Evolutionary conservation across 2,113 vertebrate species (phyloP).

Genomic region (Gymnobelideus leadbeateri): DNA sequence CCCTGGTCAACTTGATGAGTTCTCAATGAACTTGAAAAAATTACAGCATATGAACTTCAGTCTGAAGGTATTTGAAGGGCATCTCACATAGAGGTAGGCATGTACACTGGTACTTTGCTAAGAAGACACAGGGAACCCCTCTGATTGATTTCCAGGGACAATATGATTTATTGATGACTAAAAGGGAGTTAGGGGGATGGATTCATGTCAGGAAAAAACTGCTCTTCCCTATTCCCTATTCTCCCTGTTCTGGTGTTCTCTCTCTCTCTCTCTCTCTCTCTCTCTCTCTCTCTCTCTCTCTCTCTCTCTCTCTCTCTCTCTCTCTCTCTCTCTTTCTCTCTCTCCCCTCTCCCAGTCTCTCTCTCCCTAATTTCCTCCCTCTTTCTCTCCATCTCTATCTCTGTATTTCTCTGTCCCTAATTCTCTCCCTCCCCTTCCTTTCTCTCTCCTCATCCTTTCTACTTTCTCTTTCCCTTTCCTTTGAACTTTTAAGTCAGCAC

Average conservation of each 20-base stretch:
- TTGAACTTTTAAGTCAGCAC: background rate
- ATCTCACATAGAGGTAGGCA: background rate
- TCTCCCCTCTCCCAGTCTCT: background rate
- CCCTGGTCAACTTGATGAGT: background rate
- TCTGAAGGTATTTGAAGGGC: background rate
- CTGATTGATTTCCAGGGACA: background rate
- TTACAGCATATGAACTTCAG: background rate
- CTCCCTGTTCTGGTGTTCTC: background rate
- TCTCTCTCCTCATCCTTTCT: background rate
- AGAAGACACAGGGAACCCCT: background rate
- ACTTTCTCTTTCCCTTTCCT: background rate
- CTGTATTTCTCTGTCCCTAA: background rate
- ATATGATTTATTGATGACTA: background rate
- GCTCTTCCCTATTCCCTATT: background rate
- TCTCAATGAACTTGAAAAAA: background rate
- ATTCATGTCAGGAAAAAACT: background rate
- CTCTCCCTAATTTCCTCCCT: too few species aligned
- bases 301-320: background rate
- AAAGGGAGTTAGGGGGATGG: background rate
- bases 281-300: too few species aligned
- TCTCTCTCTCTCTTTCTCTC: background rate
- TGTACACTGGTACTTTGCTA: background rate
- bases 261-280: background rate
- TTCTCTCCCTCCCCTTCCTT: too few species aligned
- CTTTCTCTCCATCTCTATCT: background rate